A percentile compares a stretch with the other conserved stretches of the same genome.
Evolutionary conservation across 2,888 invertebrate genomes (phyloP).

Genomic region (Lymantria monacha): DNA sequence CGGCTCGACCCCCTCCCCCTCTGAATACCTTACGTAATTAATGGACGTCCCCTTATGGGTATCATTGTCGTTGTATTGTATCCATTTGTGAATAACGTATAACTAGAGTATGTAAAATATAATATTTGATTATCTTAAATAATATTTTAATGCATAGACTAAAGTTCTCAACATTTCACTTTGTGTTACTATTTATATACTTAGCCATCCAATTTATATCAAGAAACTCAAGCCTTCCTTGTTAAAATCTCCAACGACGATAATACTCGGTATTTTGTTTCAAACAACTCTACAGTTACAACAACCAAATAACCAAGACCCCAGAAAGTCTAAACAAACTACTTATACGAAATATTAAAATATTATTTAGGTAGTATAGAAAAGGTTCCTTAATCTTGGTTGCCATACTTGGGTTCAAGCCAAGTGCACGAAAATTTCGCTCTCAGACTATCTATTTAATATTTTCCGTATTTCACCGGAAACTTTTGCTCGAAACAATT

Average conservation of each 20-base stretch:
- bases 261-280: conserved; percentile 25
- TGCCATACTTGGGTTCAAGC: conserved; percentile 19
- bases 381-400: conserved; percentile 12
- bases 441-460: conserved; percentile 20
- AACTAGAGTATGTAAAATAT: no score
- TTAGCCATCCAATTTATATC: conserved; percentile 10
- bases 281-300: conserved; percentile 9
- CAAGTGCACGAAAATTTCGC: conserved; percentile 34
- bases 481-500: conserved; percentile 17
- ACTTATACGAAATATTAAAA: conserved; percentile 1
- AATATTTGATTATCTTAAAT: no score
- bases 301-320: conserved; percentile 10
- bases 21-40: no score
- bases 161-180: no score
- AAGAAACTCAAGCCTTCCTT: conserved; percentile 11
- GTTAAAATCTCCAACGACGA: conserved; percentile 17
- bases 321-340: conserved; percentile 6
- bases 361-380: conserved; percentile 4
- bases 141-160: no score
- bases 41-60: no score
- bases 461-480: conserved; percentile 18
- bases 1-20: no score
- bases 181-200: neutral
- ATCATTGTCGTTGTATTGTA: no score
- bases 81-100: no score